phyloP scores from a whole-genome alignment of 1,140 invertebrate species.

The Magallana angulata region DNA sequence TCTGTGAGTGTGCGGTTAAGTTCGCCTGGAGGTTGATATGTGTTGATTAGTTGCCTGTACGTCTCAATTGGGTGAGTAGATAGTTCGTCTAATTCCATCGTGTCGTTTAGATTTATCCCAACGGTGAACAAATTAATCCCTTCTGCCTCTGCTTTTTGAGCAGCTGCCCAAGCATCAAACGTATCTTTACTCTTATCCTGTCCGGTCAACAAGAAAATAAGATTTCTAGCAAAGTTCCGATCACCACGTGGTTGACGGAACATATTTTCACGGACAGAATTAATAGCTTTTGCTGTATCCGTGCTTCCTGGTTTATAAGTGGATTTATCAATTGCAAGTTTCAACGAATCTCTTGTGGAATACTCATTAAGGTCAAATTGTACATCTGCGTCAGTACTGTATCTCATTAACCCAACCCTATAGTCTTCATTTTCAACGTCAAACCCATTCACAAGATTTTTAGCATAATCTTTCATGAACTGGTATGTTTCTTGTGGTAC shows the following conservation, averaged over 20 bases:
- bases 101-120: constrained; percentile 69
- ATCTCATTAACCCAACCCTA: constrained; percentile 71
- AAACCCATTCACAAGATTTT: constrained; percentile 59
- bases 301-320: constrained; percentile 59
- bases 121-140: constrained; percentile 68
- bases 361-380: constrained; percentile 73
- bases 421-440: constrained; percentile 67
- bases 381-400: constrained; percentile 59
- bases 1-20: not conserved
- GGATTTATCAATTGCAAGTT: constrained; percentile 57
- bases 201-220: constrained; percentile 70
- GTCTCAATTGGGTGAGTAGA: constrained; percentile 64
- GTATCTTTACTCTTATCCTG: constrained; percentile 63
- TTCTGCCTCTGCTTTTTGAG: constrained; percentile 60
- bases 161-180: constrained; percentile 56
- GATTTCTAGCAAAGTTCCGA: constrained; percentile 70
- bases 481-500: constrained; percentile 63
- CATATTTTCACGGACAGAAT: constrained; percentile 68
- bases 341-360: constrained; percentile 59
- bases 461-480: constrained; percentile 71
- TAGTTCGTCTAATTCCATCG: constrained; percentile 65
- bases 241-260: constrained; percentile 71
- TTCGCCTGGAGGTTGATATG: not conserved
- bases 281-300: constrained; percentile 68
- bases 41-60: constrained; percentile 55